Evolutionary conservation across 1,140 invertebrate genomes (phyloP), one percentile per base, ranked within the genome.

Genomic region (Drosophila azteca): DNA sequence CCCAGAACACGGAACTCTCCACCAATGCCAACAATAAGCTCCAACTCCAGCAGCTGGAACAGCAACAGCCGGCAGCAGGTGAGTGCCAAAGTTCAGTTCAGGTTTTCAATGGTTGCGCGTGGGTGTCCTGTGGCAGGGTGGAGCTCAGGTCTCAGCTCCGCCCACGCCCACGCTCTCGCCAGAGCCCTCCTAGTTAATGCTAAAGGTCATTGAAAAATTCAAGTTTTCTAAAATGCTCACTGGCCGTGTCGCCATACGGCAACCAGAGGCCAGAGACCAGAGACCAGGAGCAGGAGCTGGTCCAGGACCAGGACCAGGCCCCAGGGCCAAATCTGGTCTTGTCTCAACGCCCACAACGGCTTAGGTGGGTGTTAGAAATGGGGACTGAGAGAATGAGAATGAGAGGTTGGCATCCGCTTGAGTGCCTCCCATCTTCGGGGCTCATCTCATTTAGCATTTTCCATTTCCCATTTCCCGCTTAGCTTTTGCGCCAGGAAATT

Each of bases 201-300:
- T 78, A 87, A 87, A 87, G 82, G 82, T 87, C 83, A 87, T 82
- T 87, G 55, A 55, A 85, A 82, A 87, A 79, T 82, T 79, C 75
- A 70, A 69, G 77, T 81, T 85, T 78, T 77, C 72, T 67, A 78
- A 85, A 85, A 72, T 41, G 45, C 31, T 29, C 48, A 50, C 24
- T 51, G 20, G 54, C 43, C 35, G 35, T 13, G 35, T 13, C 11
- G 35, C 35, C 35, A 39, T 13, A 39, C 35, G 35, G 35, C 35
- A 13, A 31, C 52, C 35, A 24, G 20, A 4, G 9, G 11, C 5
- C n/a, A 53, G 31, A 17, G 48, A 52, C 6, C 48, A 31, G 29
- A 24, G 29, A 64, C 66, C 63, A 13, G 55, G 54, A 48, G 59
- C 43, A 54, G 22, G 41, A 58, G 5, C 46, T 8, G 29, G 6